Conservation (phyloP, 2,797 vertebrate genomes). For the Paguma larvata region DNA sequence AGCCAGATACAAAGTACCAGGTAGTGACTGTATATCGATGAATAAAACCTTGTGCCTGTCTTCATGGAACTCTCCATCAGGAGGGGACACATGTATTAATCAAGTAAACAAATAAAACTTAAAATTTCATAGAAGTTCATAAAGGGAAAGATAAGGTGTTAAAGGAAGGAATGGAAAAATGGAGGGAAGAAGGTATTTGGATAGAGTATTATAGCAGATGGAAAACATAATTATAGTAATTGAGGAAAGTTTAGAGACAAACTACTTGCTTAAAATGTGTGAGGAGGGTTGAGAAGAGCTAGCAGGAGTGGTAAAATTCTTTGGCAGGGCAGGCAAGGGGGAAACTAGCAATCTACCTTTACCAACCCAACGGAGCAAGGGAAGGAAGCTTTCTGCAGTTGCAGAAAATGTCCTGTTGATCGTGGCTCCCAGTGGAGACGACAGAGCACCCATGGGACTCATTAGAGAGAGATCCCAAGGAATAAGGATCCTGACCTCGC, state of each 20-base stretch:
- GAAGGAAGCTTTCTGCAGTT: not conserved
- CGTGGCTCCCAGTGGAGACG: not conserved
- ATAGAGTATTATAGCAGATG: not conserved
- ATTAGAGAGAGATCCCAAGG: not conserved
- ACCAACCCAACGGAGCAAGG: not conserved
- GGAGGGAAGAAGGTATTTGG: not conserved
- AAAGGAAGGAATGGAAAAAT: not conserved
- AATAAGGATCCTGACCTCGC: not conserved
- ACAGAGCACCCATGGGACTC: not conserved
- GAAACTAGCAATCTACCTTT: not conserved
- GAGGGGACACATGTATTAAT: not conserved
- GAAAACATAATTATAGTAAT: not conserved
- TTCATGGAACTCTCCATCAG: not conserved
- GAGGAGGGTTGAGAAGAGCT: not conserved
- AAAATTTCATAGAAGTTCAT: not conserved
- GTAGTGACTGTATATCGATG: not conserved
- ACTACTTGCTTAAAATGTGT: not conserved
- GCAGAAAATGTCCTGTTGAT: not conserved
- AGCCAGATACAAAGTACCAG: not conserved
- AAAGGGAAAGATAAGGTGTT: not conserved
- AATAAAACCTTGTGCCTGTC: not conserved
- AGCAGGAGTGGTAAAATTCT: not conserved
- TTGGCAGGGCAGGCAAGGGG: too few relatives aligned
- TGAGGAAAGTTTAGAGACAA: slow-evolving; percentile 7
- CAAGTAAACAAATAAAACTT: not conserved